phyloP scores from a whole-genome alignment of 2,888 invertebrate species.

The Calephelis perditalis region DNA sequence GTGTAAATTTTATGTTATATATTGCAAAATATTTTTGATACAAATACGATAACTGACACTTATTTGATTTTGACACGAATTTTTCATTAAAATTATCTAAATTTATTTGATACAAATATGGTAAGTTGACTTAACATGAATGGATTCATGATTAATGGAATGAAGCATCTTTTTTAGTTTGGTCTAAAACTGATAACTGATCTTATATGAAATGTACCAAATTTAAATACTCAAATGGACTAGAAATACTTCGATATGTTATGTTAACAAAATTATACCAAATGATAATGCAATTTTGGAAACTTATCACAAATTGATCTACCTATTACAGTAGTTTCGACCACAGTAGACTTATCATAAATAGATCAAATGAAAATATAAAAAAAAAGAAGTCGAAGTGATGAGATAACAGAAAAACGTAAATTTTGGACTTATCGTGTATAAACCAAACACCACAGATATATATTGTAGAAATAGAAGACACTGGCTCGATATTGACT shows the following conservation, averaged over 20 bases:
- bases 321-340: conserved; percentile 6
- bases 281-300: conserved; percentile 6
- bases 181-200: conserved; percentile 6
- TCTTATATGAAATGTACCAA: conserved; percentile 6
- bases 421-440: conserved; percentile 4
- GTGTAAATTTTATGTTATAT: conserved; percentile 3
- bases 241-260: conserved; percentile 6
- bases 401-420: conserved; percentile 6
- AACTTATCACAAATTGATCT: conserved; percentile 6
- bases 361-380: not conserved
- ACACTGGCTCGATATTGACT: too few species aligned
- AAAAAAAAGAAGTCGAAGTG: conserved; percentile 3
- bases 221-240: conserved; percentile 6
- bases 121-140: conserved; percentile 6
- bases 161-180: conserved; percentile 6
- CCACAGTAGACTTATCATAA: conserved; percentile 6
- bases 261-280: conserved; percentile 6
- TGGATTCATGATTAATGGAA: conserved; percentile 6
- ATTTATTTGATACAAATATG: conserved; percentile 6
- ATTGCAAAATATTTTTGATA: conserved; percentile 3
- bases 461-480: too few species aligned
- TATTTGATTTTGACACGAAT: conserved; percentile 6
- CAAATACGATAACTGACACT: conserved; percentile 5
- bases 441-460: not conserved
- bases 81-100: conserved; percentile 6